Evolutionary conservation across 2,888 invertebrate species (phyloP).

Genomic region (Drosophila austrosaltans): DNA sequence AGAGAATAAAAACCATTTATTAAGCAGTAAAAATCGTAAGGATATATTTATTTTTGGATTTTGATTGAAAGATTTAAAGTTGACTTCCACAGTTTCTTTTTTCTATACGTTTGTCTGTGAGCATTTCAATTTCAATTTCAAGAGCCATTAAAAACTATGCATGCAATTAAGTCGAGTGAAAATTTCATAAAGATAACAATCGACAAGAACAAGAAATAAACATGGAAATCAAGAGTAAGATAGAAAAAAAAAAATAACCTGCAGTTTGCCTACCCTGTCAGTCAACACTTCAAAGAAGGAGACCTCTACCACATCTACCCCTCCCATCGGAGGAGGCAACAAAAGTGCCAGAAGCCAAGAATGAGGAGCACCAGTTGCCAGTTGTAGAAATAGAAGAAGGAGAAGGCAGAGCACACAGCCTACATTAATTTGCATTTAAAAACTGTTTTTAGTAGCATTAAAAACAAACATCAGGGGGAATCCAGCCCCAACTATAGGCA

Average conservation of each 20-base stretch:
- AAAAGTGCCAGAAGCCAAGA: neutral
- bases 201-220: constrained; percentile 75
- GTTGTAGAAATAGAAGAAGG: constrained; percentile 53
- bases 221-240: constrained; percentile 43
- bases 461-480: constrained; percentile 61
- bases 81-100: neutral
- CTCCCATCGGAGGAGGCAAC: neutral
- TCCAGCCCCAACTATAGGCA: neutral
- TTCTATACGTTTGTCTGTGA: constrained; percentile 1
- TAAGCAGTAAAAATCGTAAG: constrained; percentile 62
- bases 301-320: neutral
- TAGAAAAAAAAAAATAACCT: constrained; percentile 46
- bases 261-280: constrained; percentile 57
- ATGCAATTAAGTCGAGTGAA: constrained; percentile 79
- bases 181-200: constrained; percentile 79
- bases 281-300: constrained; percentile 77
- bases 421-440: constrained; percentile 79
- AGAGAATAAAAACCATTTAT: constrained; percentile 57
- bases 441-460: constrained; percentile 76
- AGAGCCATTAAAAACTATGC: constrained; percentile 77
- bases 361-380: constrained; percentile 64
- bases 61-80: constrained; percentile 22
- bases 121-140: constrained; percentile 63
- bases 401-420: constrained; percentile 34
- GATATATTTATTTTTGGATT: neutral